Percentiles rank a stretch among this genome's conserved stretches.
Conservation (phyloP, 2,888 invertebrate species). For the Abscondita cerata region DNA sequence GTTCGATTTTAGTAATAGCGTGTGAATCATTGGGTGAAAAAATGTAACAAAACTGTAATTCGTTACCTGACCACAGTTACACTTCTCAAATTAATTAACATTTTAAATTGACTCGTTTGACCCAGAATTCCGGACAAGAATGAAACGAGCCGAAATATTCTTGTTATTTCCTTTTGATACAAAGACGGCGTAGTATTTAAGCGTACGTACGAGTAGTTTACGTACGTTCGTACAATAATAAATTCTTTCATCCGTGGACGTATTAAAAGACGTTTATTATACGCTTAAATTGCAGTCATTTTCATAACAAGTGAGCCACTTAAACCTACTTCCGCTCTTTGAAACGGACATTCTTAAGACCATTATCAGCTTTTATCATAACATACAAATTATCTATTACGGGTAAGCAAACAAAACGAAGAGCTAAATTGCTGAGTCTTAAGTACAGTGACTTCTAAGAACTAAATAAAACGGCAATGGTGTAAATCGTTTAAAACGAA, state of each 20-base stretch:
- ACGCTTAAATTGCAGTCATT: constrained; percentile 34
- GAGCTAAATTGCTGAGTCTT: not conserved
- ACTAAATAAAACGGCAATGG: not conserved
- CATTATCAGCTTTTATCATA: constrained; percentile 20
- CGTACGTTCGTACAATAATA: constrained; percentile 12
- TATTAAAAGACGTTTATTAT: constrained; percentile 29
- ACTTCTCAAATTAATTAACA: constrained; percentile 16
- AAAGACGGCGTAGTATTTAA: not conserved
- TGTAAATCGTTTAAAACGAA: too few species aligned
- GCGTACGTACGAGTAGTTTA: not conserved
- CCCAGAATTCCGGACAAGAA: constrained; percentile 13
- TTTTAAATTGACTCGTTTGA: constrained; percentile 17
- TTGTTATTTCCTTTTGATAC: not conserved
- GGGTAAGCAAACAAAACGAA: not conserved
- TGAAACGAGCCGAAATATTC: not conserved
- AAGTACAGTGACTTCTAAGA: not conserved
- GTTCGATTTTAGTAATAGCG: constrained; percentile 21
- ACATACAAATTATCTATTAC: constrained; percentile 18
- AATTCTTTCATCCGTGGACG: constrained; percentile 30
- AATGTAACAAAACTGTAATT: constrained; percentile 5
- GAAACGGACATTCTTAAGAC: constrained; percentile 28
- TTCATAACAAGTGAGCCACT: constrained; percentile 34
- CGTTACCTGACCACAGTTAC: constrained; percentile 13
- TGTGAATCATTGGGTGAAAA: not conserved
- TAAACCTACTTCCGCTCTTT: constrained; percentile 30